A percentile compares a stretch with the other conserved stretches of the same genome.
These are phyloP conservation scores for Microdon myrmicae DNA, from an alignment of 2,888 invertebrate genomes.

Conservation along the genomic window DNA sequence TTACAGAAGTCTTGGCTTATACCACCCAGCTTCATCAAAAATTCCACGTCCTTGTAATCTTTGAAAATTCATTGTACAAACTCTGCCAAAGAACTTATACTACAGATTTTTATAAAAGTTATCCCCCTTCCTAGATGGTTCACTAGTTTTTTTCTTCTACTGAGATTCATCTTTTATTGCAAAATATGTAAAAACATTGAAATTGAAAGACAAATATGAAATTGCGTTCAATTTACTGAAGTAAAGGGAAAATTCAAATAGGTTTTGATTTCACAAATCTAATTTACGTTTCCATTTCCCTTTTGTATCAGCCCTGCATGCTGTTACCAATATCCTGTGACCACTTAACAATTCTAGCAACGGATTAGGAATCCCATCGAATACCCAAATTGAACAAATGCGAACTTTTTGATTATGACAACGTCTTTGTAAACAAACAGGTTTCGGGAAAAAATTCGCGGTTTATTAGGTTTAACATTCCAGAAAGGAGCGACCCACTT, in stretches of 20 bases:
- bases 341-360: conserved; percentile 40
- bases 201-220: conserved; percentile 29
- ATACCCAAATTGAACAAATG: conserved; percentile 6
- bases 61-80: too few relatives aligned
- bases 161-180: too few relatives aligned
- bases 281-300: conserved; percentile 34
- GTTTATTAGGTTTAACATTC: conserved; percentile 47
- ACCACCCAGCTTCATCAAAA: too few relatives aligned
- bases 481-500: conserved; percentile 32
- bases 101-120: too few relatives aligned
- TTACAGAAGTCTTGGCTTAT: too few relatives aligned
- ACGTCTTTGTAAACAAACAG: conserved; percentile 21
- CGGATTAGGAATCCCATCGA: conserved; percentile 7
- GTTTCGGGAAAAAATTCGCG: conserved; percentile 37
- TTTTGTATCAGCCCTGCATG: conserved; percentile 13
- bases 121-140: too few relatives aligned
- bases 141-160: too few relatives aligned
- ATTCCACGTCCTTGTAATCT: too few relatives aligned
- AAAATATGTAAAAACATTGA: conserved; percentile 12
- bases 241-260: conserved; percentile 15
- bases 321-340: conserved; percentile 1
- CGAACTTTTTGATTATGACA: conserved; percentile 23
- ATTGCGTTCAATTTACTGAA: conserved; percentile 18
- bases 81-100: too few relatives aligned
- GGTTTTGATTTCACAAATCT: conserved; percentile 42